Evolutionary conservation across 1,140 invertebrate species (phyloP), one percentile per base, ranked within the genome.

Genomic region (Cotesia vestalis): DNA sequence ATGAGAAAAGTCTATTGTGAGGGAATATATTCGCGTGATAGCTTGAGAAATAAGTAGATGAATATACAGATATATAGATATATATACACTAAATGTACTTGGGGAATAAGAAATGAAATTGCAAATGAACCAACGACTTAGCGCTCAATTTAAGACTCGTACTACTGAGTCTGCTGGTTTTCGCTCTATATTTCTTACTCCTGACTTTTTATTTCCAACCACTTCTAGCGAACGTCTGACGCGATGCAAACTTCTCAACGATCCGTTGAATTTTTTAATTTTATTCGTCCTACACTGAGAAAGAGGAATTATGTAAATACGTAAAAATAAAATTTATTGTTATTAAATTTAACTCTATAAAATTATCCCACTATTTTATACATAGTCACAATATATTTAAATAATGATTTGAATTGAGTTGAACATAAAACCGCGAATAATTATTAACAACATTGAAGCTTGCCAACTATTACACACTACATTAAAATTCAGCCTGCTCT

Each of bases 401-500:
- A 27, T 27, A 27, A 27, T 57, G n/a, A 12, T 57, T 55, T 57
- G 6, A 8, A 27, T 27, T 27, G 27, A 12, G 17, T 20, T 57
- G 6, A 17, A 4, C n/a, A 8, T 57, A 57, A 40, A 52, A 66
- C 36, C 64, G 51, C 57, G 67, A 74, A 55, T 75, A 75, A 76
- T 73, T 71, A 61, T 72, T 74, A 75, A 68, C 76, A 73, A 77
- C 46, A 79, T 83, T 81, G 83, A 79, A 83, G 80, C 83, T 84
- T 80, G 81, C 83, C 83, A 84, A 85, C 82, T 84, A 82, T 85
- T 85, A 85, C 83, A 81, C 76, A 72, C 73, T 72, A 73, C 80
- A 85, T 86, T 84, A 86, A 83, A 85, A 86, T 86, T 85, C 83
- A 85, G 82, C 79, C 79, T 80, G 81, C 81, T 82, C 80, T 85